Evolutionary conservation across 2,113 vertebrate species (phyloP).

Genomic region (Trachemys scripta): DNA sequence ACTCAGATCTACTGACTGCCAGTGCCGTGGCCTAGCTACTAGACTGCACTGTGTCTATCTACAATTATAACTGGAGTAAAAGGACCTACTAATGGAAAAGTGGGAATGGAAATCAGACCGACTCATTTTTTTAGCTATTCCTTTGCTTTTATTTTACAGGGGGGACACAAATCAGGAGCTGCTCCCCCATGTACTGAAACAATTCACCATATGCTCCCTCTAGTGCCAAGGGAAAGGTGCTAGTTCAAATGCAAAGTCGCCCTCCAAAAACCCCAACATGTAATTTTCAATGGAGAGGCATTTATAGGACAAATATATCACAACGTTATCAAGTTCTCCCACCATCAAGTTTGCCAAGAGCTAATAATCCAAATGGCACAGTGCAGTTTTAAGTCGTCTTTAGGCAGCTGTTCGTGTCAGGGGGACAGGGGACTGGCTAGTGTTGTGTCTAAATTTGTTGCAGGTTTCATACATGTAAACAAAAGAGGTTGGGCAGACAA

Average conservation of each 20-base stretch:
- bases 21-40: neutral
- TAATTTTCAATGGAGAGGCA: neutral
- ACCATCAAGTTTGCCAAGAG: neutral
- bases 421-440: slow-evolving; percentile 2
- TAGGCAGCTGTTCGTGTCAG: slow-evolving; percentile 30
- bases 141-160: neutral
- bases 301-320: neutral
- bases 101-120: neutral
- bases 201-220: neutral
- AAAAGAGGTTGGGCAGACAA: slow-evolving; percentile 71
- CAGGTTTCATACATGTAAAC: slow-evolving; percentile 72
- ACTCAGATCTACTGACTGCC: neutral
- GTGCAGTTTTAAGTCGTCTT: neutral
- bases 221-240: rapidly evolving
- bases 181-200: neutral
- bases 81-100: neutral
- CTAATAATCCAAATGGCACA: slow-evolving; percentile 26
- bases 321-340: neutral
- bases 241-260: neutral
- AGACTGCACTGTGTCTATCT: neutral
- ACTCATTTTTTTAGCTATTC: neutral
- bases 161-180: neutral
- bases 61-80: neutral
- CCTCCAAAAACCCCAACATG: neutral
- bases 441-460: slow-evolving; percentile 71